Base-by-base conservation (phyloP, 2,888 invertebrate genomes). In the Leistus spinibarbis region DNA sequence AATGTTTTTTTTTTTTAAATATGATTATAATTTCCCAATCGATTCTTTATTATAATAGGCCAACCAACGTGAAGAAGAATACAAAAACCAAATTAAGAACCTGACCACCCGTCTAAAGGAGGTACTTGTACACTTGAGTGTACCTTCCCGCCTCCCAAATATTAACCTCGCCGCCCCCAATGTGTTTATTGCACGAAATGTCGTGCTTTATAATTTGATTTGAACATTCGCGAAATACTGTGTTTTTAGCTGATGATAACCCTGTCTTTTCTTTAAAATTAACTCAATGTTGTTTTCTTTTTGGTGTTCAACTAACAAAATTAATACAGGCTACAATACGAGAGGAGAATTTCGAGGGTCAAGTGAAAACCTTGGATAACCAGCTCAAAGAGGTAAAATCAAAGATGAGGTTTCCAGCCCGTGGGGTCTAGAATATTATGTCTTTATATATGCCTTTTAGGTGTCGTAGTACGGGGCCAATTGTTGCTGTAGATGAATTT, bases 81-180 rank as follows among this genome's bases (percentile, higher is more conserved):
- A 98, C 94, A 98, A 98, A 92, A 96, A 97, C 89, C 98, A 98
- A 92, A 98, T 98, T 93, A 98, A 98, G 94, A 96, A 95, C 88
- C 92, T 97, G 88, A 96, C 95, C 88, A 95, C 95, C 89, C 96
- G 97, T 89, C 96, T 98, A 91, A 98, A 98, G 95, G 98, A 98
- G 98, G 98, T 98, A 93, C 88, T 80, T 77, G 78, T 76, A 69
- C 70, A 22, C 40, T 69, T 76, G 78, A 72, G 63, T 78, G 78
- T 76, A 78, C 76, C 70, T 70, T 60, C 66, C 27, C 69, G 74
- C 73, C 56, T 70, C 69, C 60, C 60, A 0, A 20, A 66, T 77
- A 73, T 78, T 70, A 64, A 27, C 64, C 16, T 53, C 75, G 71
- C 76, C 76, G 69, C 60, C 76, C 10, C 60, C 13, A 7, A 60